Conservation (phyloP, 2,888 invertebrate species). For the Drosophila pseudotakahashii region DNA sequence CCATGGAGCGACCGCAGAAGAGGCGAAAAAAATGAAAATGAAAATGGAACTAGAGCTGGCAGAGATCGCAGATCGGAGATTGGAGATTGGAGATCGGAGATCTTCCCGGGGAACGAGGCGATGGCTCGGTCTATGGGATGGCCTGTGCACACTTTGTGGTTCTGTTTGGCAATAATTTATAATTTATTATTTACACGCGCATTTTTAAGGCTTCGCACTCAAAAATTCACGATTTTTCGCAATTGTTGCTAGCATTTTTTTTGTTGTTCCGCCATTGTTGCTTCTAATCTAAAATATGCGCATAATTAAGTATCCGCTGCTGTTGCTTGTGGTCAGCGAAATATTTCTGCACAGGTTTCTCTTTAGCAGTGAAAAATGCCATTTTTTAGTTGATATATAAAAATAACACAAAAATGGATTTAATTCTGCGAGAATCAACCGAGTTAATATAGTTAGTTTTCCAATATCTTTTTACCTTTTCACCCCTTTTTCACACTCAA, state of each 20-base stretch:
- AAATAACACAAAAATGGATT: neutral
- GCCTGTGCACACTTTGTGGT: constrained; percentile 55
- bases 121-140: neutral
- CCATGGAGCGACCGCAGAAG: constrained; percentile 67
- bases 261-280: constrained; percentile 20
- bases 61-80: constrained; percentile 3
- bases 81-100: neutral
- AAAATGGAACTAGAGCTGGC: constrained; percentile 44
- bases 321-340: constrained; percentile 34
- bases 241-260: constrained; percentile 24
- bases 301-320: constrained; percentile 56
- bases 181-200: constrained; percentile 63
- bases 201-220: constrained; percentile 65
- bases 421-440: neutral
- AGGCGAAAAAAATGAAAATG: constrained; percentile 24
- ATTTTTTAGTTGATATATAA: neutral
- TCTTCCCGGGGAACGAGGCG: neutral
- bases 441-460: neutral
- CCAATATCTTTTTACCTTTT: neutral
- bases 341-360: constrained; percentile 29
- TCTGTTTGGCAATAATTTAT: constrained; percentile 48
- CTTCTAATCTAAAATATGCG: constrained; percentile 54
- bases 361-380: neutral
- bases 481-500: neutral
- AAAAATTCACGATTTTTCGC: constrained; percentile 58